Conservation (phyloP, 37 sponge, comb jelly and placozoan species). For the Axinella damicornis region DNA sequence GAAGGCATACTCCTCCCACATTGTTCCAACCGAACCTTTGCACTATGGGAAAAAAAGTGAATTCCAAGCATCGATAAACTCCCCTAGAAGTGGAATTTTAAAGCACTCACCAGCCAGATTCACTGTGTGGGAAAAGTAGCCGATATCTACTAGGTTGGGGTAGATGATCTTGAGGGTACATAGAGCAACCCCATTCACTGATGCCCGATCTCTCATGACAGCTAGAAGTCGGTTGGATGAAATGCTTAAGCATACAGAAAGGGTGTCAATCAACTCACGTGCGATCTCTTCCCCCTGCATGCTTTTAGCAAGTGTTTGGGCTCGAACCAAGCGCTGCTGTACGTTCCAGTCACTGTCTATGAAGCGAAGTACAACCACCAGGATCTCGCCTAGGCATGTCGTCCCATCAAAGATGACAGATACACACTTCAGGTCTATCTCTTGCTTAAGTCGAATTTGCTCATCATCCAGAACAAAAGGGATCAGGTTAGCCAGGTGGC, state of each 20-base stretch:
- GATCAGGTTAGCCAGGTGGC: slow-evolving; percentile 21
- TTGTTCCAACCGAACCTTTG: slow-evolving; percentile 30
- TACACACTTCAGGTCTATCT: slow-evolving; percentile 6
- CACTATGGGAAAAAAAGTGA: slow-evolving; percentile 53
- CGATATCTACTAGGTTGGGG: slow-evolving; percentile 28
- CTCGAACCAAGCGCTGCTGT: slow-evolving; percentile 20
- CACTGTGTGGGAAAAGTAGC: slow-evolving; percentile 65
- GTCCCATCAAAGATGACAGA: slow-evolving; percentile 58
- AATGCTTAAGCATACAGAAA: slow-evolving; percentile 11
- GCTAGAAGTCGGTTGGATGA: slow-evolving; percentile 9
- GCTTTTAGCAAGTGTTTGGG: slow-evolving; percentile 32
- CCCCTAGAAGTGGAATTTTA: slow-evolving; percentile 19
- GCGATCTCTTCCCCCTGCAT: slow-evolving; percentile 21
- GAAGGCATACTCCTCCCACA: slow-evolving; percentile 41
- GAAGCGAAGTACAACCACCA: slow-evolving; percentile 29
- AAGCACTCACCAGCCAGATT: slow-evolving; percentile 52
- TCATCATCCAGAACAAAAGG: slow-evolving; percentile 38
- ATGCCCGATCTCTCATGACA: slow-evolving; percentile 49
- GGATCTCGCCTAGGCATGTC: slow-evolving; percentile 25
- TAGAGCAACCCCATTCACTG: slow-evolving; percentile 46
- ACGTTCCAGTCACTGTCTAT: slow-evolving; percentile 29
- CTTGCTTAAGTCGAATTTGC: slow-evolving; percentile 1
- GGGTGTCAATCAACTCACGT: background rate
- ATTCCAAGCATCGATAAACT: slow-evolving; percentile 42
- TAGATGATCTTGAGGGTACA: slow-evolving; percentile 41